Percentiles rank a stretch among this genome's conserved stretches.
phyloP scores from a whole-genome alignment of 2,888 invertebrate species.

The Orchestes rusci region DNA sequence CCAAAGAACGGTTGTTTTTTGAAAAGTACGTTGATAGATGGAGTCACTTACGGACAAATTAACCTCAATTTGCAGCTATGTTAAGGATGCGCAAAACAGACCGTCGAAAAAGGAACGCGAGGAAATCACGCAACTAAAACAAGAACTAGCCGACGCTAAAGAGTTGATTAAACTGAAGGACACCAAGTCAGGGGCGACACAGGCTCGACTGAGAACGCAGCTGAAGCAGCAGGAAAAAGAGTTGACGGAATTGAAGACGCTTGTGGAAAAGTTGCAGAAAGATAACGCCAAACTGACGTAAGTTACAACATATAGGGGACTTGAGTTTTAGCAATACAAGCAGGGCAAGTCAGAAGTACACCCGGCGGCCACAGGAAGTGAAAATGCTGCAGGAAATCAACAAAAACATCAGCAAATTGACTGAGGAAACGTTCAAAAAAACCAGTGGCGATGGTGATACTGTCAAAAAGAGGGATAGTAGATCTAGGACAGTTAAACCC shows the following conservation, averaged over 20 bases:
- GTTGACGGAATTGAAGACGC: slow-evolving; percentile 54
- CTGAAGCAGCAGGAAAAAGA: slow-evolving; percentile 66
- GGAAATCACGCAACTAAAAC: slow-evolving; percentile 57
- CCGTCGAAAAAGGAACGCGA: slow-evolving; percentile 62
- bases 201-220: slow-evolving; percentile 67
- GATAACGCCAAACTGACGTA: slow-evolving; percentile 54
- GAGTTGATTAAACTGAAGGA: slow-evolving; percentile 67
- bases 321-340: not conserved
- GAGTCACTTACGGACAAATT: too few species aligned
- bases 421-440: slow-evolving; percentile 33
- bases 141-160: slow-evolving; percentile 57
- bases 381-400: slow-evolving; percentile 73
- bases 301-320: not conserved
- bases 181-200: slow-evolving; percentile 61
- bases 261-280: slow-evolving; percentile 60
- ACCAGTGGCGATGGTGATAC: slow-evolving; percentile 8
- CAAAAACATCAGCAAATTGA: slow-evolving; percentile 49
- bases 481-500: slow-evolving; percentile 17
- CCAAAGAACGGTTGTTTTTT: slow-evolving; percentile 52
- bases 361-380: slow-evolving; percentile 54
- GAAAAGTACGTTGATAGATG: slow-evolving; percentile 34
- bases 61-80: too few species aligned
- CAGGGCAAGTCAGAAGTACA: slow-evolving; percentile 50
- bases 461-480: not conserved
- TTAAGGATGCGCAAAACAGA: slow-evolving; percentile 61